These are phyloP conservation scores for Steromphala cineraria DNA, from an alignment of 2,888 invertebrate species.

Conservation along the genomic window DNA sequence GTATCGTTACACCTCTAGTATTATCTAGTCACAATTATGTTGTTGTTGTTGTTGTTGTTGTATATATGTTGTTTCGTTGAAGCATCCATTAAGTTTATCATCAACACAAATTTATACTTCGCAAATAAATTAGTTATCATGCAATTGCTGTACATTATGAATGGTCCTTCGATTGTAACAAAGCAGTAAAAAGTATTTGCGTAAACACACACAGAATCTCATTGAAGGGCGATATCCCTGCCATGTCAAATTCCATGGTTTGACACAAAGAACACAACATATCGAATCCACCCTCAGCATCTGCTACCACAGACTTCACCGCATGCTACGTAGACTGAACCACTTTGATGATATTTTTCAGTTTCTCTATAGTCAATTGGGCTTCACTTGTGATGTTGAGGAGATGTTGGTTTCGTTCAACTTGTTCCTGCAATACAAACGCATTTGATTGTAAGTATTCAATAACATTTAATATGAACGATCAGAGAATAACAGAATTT, in stretches of 20 bases:
- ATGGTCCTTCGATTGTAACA: too few relatives aligned
- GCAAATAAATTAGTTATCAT: too few relatives aligned
- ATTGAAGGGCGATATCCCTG: background rate
- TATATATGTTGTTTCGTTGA: too few relatives aligned
- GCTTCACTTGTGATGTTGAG: background rate
- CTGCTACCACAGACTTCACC: background rate
- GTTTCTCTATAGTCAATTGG: constrained; percentile 16
- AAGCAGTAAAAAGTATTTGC: background rate
- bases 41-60: too few relatives aligned
- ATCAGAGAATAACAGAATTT: too few relatives aligned
- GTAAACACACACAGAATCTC: background rate
- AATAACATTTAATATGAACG: too few relatives aligned
- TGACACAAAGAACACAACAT: background rate
- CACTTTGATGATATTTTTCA: constrained; percentile 14
- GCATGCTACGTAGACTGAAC: constrained; percentile 12
- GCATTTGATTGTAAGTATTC: too few relatives aligned
- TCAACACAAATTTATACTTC: too few relatives aligned
- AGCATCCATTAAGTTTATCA: too few relatives aligned
- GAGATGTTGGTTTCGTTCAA: constrained; percentile 13
- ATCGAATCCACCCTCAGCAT: background rate
- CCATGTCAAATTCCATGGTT: background rate
- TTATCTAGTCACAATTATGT: too few relatives aligned
- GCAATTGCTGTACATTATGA: too few relatives aligned
- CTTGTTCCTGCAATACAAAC: constrained; percentile 12
- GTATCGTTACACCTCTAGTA: too few relatives aligned